Base-by-base conservation (phyloP, 2,888 invertebrate species). In the Nasonia oneida region DNA sequence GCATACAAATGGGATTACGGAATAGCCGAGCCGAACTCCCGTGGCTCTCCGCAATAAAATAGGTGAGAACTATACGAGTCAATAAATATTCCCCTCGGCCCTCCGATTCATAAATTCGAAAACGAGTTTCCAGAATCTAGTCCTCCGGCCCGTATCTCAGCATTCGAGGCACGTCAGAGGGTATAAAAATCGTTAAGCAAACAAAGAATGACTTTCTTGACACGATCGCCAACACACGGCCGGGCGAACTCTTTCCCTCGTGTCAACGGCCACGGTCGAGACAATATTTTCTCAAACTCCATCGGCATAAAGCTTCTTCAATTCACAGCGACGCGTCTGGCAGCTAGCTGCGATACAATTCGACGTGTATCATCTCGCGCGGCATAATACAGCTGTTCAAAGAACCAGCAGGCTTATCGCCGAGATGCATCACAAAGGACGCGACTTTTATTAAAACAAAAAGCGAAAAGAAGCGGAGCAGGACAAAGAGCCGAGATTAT, bases 41-140 rank as follows among this genome's bases (percentile, higher is more conserved):
- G 85, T 42, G 76, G 77, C 57, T 61, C 37, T 50, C 74, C 23
- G 18, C 14, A 10, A 42, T 75, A 81, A 81, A 81, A 77, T 81
- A 83, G 85, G 83, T 67, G 85, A 85, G 82, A 83, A 85, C 81
- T 80, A 83, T 80, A 83, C 76, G 74, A 78, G 75, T 57, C 87
- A 42, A 87, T 87, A 85, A 83, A 87, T 84, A 53, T n/a, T 50
- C 70, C 33, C 61, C 64, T 50, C 74, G 39, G 6, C 70, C 71
- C 39, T 75, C 61, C 39, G 42, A 47, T 75, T 78, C 81, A 47
- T 73, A 70, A 79, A 79, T 79, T 75, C 61, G n/a, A 61, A 81
- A 86, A 47, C 77, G 50, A 77, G 71, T 86, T 75, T 86, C 23
- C 77, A 61, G 71, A 83, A 80, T 80, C 81, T 67, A 85, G 78